Conservation (phyloP, 2,797 vertebrate species). For the Pipistrellus pygmaeus region DNA sequence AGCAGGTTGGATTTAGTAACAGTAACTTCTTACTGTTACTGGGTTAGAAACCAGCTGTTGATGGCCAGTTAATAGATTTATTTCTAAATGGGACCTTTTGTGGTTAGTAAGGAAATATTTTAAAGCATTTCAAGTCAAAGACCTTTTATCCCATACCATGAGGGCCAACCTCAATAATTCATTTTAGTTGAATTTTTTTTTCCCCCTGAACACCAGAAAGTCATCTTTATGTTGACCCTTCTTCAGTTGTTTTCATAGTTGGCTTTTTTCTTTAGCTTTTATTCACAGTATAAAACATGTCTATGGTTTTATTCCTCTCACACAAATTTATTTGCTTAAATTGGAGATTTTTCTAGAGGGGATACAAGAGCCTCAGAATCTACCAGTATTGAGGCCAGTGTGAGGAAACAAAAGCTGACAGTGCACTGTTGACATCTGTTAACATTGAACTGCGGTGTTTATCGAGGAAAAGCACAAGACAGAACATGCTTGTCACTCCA, state of each 20-base stretch:
- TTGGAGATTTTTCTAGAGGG: background rate
- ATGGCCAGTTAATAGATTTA: background rate
- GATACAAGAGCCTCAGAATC: background rate
- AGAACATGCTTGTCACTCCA: rapidly evolving
- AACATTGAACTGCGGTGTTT: rapidly evolving
- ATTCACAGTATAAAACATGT: background rate
- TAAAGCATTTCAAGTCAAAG: background rate
- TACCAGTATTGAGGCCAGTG: background rate
- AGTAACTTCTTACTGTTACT: background rate
- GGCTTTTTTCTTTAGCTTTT: conserved; percentile 19
- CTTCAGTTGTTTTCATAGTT: background rate
- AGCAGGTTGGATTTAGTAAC: background rate
- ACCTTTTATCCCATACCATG: background rate
- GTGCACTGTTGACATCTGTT: rapidly evolving
- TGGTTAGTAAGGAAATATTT: background rate
- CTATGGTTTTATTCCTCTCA: background rate
- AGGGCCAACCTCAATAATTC: background rate
- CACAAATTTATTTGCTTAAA: background rate
- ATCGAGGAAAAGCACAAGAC: rapidly evolving
- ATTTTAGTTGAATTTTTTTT: background rate
- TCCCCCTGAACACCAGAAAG: background rate
- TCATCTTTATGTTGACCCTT: background rate
- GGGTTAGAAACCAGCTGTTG: background rate
- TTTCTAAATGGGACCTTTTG: background rate
- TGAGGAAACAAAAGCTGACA: background rate